Base-by-base conservation (phyloP, 92 coral and sea anemone species). In the Umimayanthus kanabou region DNA sequence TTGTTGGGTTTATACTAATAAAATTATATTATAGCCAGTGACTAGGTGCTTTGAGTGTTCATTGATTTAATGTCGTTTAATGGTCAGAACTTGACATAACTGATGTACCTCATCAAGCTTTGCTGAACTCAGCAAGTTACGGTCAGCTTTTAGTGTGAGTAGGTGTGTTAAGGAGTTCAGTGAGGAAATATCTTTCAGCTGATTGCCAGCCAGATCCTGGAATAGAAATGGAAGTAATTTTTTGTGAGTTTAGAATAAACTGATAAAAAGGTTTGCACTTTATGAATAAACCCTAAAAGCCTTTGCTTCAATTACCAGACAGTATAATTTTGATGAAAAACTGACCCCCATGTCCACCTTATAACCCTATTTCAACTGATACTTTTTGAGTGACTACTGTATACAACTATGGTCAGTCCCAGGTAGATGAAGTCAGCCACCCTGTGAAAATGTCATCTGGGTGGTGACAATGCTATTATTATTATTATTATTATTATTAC, bases 141-240 rank as follows among this genome's bases (percentile, higher is more conserved):
- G 93, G 73, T 95, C 99, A 25, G 98, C 94, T 85, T 97, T 97
- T 33, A 97, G 94, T n/a, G 99, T 95, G 37, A 97, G 90, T 11
- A 97, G 91, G 82, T 97, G 99, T 6, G 99, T 97, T 47, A 97
- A 89, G 10, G 98, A 97, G 84, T 95, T 97, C 13, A 97, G 88
- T 13, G 98, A 88, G 6, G 99, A 97, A 73, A 97, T 92, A 66
- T 97, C 99, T 72, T 47, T 93, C 25, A 97, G 89, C 85, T 92
- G 94, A 82, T 97, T 97, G 42, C 98, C 95, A 80, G 94, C 88
- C 14, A 97, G 13, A 88, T 97, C 99, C 99, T 97, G 79, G 2
- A 81, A 72, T 2, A 49, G 55, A 69, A 72, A 20, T 26, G 23
- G 22, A 33, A 42, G 14, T 15, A 33, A 13, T 25, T 23, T 42